Percentiles rank a stretch among this genome's conserved stretches.
These are phyloP conservation scores for human (Homo sapiens) DNA, from an alignment of 2,113 vertebrate genomes.

Conservation along the genomic window GRCh38 chr6:38372501-38373000, in stretches of 20 bases:
- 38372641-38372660: not conserved
- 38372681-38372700: not conserved
- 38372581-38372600: conserved; percentile 45
- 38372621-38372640: not conserved
- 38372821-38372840: not conserved
- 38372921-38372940: not conserved
- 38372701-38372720: not conserved
- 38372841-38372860: not conserved
- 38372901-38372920: not conserved
- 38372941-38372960: not conserved
- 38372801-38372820: not conserved
- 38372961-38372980: not conserved
- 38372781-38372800: not conserved
- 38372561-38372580: conserved; percentile 63
- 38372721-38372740: not conserved
- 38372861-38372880: not conserved
- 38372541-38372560: conserved; percentile 52
- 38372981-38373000: not conserved
- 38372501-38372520: conserved; percentile 27
- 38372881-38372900: not conserved
- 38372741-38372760: not conserved
- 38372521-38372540: conserved; percentile 51
- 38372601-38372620: not conserved
- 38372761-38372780: not conserved
- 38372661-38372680: not conserved